phyloP scores from a whole-genome alignment of 2,113 vertebrate genomes.

The Rhegmatorhina hoffmannsi region DNA sequence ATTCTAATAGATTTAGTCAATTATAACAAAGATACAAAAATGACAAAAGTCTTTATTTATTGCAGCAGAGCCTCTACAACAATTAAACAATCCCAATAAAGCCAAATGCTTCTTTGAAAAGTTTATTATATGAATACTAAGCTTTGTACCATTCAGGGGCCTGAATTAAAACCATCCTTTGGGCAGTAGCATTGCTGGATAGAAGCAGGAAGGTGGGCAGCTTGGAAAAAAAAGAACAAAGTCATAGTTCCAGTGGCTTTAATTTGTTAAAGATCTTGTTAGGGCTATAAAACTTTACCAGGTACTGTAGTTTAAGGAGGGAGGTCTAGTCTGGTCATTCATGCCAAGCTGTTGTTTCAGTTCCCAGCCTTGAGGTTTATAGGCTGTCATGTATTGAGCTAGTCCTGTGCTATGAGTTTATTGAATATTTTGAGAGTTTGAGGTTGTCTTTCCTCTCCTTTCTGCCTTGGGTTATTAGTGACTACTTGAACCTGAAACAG shows the following conservation, averaged over 20 bases:
- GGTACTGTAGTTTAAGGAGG: conserved; percentile 36
- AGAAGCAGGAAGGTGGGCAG: neutral
- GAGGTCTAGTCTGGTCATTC: conserved; percentile 43
- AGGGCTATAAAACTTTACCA: conserved; percentile 35
- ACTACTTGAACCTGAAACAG: neutral
- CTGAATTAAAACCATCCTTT: conserved; percentile 37
- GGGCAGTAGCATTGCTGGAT: neutral
- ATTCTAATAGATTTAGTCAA: conserved; percentile 38
- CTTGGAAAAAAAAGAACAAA: conserved; percentile 35
- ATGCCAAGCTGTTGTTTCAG: neutral
- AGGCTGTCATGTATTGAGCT: neutral
- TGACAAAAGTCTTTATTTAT: neutral
- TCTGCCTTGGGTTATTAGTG: neutral
- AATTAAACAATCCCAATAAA: neutral
- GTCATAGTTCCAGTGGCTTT: conserved; percentile 23
- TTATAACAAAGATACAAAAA: conserved; percentile 5
- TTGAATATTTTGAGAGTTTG: neutral
- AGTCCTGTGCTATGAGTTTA: conserved; percentile 12
- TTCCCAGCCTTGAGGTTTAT: conserved; percentile 22
- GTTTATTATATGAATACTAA: neutral
- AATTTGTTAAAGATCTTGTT: conserved; percentile 46
- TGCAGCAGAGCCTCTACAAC: neutral
- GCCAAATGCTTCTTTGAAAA: neutral
- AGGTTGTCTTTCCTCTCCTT: neutral
- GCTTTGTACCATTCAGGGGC: neutral